These are phyloP conservation scores for Butorides virescens DNA, from an alignment of 2,113 vertebrate species.

Conservation along the genomic window DNA sequence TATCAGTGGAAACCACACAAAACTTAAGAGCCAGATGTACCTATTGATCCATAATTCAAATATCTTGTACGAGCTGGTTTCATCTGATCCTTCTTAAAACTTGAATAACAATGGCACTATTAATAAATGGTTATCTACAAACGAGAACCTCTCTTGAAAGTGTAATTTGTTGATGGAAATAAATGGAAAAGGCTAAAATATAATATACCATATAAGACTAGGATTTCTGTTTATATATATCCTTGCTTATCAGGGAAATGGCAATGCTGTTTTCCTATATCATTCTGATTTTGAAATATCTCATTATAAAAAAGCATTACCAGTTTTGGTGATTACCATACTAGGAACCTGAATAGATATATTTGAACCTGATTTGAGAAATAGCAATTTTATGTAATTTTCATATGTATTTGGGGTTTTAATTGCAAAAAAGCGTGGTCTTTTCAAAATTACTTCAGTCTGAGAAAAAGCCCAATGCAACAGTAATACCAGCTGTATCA, in stretches of 20 bases:
- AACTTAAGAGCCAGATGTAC: not conserved
- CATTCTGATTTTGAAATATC: not conserved
- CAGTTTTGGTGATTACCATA: not conserved
- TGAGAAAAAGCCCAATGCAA: not conserved
- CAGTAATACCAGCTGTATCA: not conserved
- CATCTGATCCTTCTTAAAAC: not conserved
- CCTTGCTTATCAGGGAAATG: not conserved
- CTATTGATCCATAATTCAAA: not conserved
- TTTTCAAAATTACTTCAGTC: not conserved
- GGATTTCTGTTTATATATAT: not conserved
- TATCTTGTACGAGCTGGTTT: not conserved
- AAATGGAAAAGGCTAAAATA: not conserved
- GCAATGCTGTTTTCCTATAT: not conserved
- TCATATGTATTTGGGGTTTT: not conserved
- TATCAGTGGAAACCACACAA: not conserved
- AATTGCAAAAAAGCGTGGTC: not conserved
- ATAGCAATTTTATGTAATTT: not conserved
- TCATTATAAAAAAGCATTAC: not conserved
- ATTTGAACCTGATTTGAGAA: not conserved
- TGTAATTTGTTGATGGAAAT: not conserved
- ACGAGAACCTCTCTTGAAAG: not conserved
- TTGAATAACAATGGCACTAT: not conserved
- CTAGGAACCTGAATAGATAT: not conserved
- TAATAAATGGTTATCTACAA: not conserved
- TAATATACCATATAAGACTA: not conserved